Percentiles rank a stretch among this genome's conserved stretches.
Evolutionary conservation across 2,797 vertebrate genomes (phyloP).

Genomic region (Pantherophis alleghaniensis): DNA sequence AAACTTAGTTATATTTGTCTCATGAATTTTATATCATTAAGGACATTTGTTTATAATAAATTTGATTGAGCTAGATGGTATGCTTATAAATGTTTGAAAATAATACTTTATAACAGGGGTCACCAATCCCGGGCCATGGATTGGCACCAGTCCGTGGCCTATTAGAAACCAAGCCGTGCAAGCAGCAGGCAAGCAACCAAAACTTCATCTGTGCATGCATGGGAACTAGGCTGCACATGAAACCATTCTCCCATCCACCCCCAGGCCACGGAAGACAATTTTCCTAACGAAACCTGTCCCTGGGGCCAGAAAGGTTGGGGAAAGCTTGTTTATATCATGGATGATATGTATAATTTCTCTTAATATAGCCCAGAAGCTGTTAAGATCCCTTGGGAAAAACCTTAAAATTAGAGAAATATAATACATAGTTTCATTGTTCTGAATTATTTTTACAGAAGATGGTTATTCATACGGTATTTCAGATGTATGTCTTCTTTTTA

Average conservation of each 20-base stretch:
- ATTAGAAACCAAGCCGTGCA: background rate
- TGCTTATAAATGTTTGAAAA: constrained; percentile 6
- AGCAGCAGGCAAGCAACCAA: background rate
- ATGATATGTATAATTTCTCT: background rate
- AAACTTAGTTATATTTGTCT: accelerated
- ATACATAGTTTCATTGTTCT: background rate
- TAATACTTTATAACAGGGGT: constrained; percentile 4
- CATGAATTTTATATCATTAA: background rate
- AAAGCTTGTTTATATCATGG: constrained; percentile 4
- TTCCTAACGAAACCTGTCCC: background rate
- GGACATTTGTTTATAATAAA: background rate
- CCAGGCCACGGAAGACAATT: background rate
- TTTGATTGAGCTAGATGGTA: background rate
- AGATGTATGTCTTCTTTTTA: background rate
- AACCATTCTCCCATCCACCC: background rate
- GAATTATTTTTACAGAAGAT: background rate
- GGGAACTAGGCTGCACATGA: background rate
- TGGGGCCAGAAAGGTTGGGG: background rate
- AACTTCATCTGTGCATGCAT: background rate
- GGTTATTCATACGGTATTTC: background rate
- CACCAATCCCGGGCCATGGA: background rate
- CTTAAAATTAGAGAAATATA: background rate
- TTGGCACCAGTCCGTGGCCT: background rate
- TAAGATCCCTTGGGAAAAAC: background rate
- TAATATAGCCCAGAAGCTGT: background rate